Evolutionary conservation across 2,113 vertebrate genomes (phyloP), one percentile per base, ranked within the genome.

Genomic region (Menidia beryllina): DNA sequence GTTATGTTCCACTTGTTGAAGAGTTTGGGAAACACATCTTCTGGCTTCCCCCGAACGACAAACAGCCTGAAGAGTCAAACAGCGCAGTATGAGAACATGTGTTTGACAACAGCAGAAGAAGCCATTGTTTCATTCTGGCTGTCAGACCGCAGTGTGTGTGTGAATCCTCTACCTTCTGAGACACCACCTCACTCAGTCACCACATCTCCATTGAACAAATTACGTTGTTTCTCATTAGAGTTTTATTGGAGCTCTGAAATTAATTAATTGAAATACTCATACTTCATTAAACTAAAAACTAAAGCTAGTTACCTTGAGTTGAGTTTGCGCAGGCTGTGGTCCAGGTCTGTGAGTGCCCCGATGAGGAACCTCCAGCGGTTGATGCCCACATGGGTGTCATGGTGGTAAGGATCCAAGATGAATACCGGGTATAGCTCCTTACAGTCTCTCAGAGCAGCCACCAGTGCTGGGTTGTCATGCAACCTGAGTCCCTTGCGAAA

Each of bases 401-500:
- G 71, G 59, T 88, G 82, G 72, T 83, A 26, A n/a, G 91, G 89
- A 51, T 94, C 59, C 50, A 94, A 79, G 69, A 93, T 84, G 69
- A 94, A 93, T 38, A 93, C 67, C 0, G 91, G 94, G 53, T 91
- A 90, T 17, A 95, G 80, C 69, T 85, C 47, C 36, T 10, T 51
- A 55, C 93, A 92, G 27, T 91, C 51, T 3, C 57, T 73, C 25
- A 93, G 43, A 0, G 93, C 90, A 0, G 86, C 77, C 60, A 91
- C 72, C 41, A 93, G 77, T 0, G 91, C 86, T 0, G 88, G 89
- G 79, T 94, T 95, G 61, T 94, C 89, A 5, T 94, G 93, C 21
- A 94, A 69, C 24, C 90, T 64, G 25, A 94, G 91, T 3, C 92
- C 93, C 66, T 94, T 95, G 9, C 85, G 81, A 79, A 94, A 94